A percentile compares a stretch with the other conserved stretches of the same genome.
Conservation (phyloP, 2,797 vertebrate genomes). For the Leptoclinus maculatus region DNA sequence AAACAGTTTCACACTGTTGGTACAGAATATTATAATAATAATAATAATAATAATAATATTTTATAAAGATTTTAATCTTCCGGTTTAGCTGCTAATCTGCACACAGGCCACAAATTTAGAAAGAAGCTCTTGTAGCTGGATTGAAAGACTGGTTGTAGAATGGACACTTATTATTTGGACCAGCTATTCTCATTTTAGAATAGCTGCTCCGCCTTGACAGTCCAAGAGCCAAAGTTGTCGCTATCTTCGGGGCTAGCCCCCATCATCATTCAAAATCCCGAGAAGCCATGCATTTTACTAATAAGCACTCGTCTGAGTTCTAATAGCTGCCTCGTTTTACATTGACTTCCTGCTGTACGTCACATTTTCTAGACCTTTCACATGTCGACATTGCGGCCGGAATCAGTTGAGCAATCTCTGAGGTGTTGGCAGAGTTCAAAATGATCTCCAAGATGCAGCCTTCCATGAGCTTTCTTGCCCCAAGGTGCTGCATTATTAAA, state of each 20-base stretch:
- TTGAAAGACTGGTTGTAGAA: background rate
- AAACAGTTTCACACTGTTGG: no score
- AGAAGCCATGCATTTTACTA: conserved; percentile 6
- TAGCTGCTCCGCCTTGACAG: no score
- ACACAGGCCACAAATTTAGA: background rate
- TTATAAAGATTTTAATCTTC: background rate
- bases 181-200: no score
- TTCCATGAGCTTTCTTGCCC: background rate
- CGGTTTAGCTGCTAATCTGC: background rate
- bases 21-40: no score
- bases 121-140: background rate
- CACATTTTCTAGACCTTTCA: background rate
- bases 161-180: background rate
- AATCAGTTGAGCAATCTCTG: conserved; percentile 8
- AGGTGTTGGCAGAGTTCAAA: background rate
- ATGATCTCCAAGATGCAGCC: background rate
- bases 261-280: background rate
- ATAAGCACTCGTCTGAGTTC: conserved; percentile 22
- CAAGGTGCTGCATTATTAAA: background rate
- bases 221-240: no score
- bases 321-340: conserved; percentile 26
- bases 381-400: conserved; percentile 20
- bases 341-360: conserved; percentile 30
- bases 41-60: background rate
- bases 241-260: background rate